Base-by-base conservation (phyloP, 2,113 vertebrate genomes). In the Colossoma macropomum region DNA sequence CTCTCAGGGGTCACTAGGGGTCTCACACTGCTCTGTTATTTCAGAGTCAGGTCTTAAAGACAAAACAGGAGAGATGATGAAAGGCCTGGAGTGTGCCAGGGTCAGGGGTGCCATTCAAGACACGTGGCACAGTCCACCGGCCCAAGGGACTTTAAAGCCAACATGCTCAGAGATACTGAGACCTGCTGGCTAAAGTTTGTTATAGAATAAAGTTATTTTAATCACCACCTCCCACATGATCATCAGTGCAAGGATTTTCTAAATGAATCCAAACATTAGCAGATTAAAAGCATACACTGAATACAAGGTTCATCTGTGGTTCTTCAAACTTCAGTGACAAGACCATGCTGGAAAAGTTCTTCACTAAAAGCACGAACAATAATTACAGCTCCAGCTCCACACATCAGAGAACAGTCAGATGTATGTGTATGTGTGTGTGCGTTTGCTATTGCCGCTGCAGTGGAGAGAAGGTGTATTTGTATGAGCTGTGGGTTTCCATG, bases 401-500 rank as follows among this genome's bases (percentile, higher is more conserved):
- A 13, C 72, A 56, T 34, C 0, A 13, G 28, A 62, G 28, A 34
- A 7, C 32, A 28, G 70, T 30, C n/a, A 68, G 71, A 50, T 25
- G 32, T 68, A 48, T 68, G 28, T 25, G 32, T 68, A 48, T 68
- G 28, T 28, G 50, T 23, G 45, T 70, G 28, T 50, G 30, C 45
- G 27, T 23, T 23, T 10, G 16, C 71, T 28, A 15, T 27, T 3
- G 59, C 60, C 68, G 17, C 75, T 69, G 70, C 75, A 50, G 45
- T 68, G 52, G 56, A 63, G 21, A 68, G 56, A 59, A 23, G 3
- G 73, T 4, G 50, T 76, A 81, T 84, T 86, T 86, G 66, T 81
- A 78, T 73, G 78, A 79, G 79, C 70, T 25, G 45, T 59, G 54
- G 52, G 79, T 84, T 81, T 60, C 77, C 75, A 32, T 50, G 48